Evolutionary conservation across 2,888 invertebrate species (phyloP).

Genomic region (Chrysolina haemoptera): DNA sequence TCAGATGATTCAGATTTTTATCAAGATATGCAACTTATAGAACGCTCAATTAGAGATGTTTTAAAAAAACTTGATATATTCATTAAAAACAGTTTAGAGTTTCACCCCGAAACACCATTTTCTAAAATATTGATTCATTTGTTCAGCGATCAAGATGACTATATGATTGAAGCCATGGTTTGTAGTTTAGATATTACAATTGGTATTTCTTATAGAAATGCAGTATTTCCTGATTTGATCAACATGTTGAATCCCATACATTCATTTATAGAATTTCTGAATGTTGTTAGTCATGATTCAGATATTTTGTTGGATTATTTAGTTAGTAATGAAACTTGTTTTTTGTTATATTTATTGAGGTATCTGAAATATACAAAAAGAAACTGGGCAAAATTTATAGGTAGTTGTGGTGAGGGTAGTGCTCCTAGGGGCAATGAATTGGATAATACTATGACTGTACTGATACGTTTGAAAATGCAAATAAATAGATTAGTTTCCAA

Average conservation of each 20-base stretch:
- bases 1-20: conserved; percentile 89
- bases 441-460: conserved; percentile 87
- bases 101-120: conserved; percentile 89
- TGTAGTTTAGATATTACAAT: conserved; percentile 91
- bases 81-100: conserved; percentile 85
- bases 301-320: conserved; percentile 87
- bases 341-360: conserved; percentile 85
- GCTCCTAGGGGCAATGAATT: conserved; percentile 72
- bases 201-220: conserved; percentile 86
- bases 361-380: conserved; percentile 87
- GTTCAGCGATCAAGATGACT: conserved; percentile 93
- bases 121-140: conserved; percentile 91
- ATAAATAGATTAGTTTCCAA: conserved; percentile 88
- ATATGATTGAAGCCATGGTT: conserved; percentile 92
- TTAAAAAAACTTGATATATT: conserved; percentile 86
- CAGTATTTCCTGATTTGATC: conserved; percentile 84
- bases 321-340: conserved; percentile 93
- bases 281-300: conserved; percentile 86
- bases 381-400: conserved; percentile 88
- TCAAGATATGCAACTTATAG: conserved; percentile 91
- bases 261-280: conserved; percentile 90
- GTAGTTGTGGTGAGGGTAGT: conserved; percentile 78
- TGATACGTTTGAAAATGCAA: conserved; percentile 84
- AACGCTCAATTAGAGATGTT: conserved; percentile 88
- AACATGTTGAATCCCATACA: conserved; percentile 88